These are phyloP conservation scores for Ciona savignyi DNA, from an alignment of 23 tunicate genomes.

Conservation along the genomic window DNA sequence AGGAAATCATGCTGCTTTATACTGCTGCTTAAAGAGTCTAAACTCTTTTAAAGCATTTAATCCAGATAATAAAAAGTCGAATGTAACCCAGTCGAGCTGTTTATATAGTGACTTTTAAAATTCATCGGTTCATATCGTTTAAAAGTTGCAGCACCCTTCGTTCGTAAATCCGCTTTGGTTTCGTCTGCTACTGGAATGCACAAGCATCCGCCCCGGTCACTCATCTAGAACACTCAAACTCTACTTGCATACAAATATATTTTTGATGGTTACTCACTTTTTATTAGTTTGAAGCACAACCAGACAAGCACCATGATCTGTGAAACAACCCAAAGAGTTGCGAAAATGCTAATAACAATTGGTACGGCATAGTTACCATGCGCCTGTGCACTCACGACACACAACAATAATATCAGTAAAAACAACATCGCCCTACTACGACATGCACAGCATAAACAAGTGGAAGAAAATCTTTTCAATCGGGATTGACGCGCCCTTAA, in stretches of 20 bases:
- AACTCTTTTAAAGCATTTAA: too few relatives aligned
- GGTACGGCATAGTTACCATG: constrained; percentile 1
- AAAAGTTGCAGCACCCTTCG: too few relatives aligned
- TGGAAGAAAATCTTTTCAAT: background rate
- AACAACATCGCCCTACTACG: background rate
- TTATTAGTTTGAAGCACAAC: background rate
- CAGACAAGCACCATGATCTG: background rate
- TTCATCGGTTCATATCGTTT: too few relatives aligned
- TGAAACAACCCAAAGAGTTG: constrained; percentile 16
- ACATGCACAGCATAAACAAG: background rate
- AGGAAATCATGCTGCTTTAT: too few relatives aligned
- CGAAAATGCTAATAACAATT: constrained; percentile 17
- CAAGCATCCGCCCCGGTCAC: too few relatives aligned
- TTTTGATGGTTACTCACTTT: background rate
- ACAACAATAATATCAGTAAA: background rate
- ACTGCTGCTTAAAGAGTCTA: too few relatives aligned
- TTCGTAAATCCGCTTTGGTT: too few relatives aligned
- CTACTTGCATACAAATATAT: background rate
- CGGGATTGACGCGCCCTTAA: background rate
- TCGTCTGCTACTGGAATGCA: too few relatives aligned
- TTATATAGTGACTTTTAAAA: too few relatives aligned
- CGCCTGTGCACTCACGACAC: constrained; percentile 9
- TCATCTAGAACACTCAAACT: too few relatives aligned
- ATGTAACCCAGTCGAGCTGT: too few relatives aligned
- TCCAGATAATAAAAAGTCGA: too few relatives aligned